These are phyloP conservation scores for Ctenomys sociabilis DNA, from an alignment of 2,113 vertebrate genomes.

Conservation along the genomic window DNA sequence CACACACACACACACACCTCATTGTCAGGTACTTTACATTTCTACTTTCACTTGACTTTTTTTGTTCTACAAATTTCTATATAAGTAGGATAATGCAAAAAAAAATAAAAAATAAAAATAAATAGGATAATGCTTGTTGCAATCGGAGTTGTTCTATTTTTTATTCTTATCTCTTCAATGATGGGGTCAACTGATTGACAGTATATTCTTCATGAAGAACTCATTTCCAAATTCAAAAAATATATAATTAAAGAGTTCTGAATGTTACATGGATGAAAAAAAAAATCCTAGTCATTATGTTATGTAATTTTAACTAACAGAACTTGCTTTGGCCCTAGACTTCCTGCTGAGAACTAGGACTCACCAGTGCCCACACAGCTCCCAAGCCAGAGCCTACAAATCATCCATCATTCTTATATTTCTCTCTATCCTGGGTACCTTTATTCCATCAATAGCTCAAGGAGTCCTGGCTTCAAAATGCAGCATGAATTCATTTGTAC, in stretches of 20 bases:
- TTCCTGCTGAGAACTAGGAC: background rate
- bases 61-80: conserved; percentile 38
- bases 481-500: background rate
- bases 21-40: conserved; percentile 49
- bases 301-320: conserved; percentile 26
- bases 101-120: too few species aligned
- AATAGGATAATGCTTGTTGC: conserved; percentile 10
- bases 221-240: conserved; percentile 21
- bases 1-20: conserved; percentile 48
- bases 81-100: background rate
- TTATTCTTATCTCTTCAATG: conserved; percentile 7
- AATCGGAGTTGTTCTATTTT: background rate
- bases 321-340: background rate
- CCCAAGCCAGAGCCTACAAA: background rate
- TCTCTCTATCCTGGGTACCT: background rate
- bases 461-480: background rate
- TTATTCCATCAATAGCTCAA: background rate
- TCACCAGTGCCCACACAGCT: background rate
- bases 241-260: conserved; percentile 35
- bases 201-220: conserved; percentile 16
- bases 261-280: background rate
- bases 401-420: background rate
- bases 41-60: background rate
- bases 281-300: background rate
- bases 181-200: background rate